Evolutionary conservation across 2,113 vertebrate genomes (phyloP).

Genomic region (Chiloscyllium plagiosum): DNA sequence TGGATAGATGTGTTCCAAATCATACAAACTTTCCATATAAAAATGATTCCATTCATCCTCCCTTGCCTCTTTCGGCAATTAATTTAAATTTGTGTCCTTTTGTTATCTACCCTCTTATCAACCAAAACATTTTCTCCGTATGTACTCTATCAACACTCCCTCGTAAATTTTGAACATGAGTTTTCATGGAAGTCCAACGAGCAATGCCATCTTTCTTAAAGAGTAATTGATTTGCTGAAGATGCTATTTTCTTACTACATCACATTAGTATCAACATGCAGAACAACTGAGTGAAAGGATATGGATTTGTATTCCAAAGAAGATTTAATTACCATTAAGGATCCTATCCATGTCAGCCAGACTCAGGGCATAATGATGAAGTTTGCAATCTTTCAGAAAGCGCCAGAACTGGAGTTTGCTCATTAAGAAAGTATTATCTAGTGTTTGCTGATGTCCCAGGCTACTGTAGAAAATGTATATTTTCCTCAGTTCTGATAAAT

Average conservation of each 20-base stretch:
- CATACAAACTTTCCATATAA: not conserved
- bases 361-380: constrained; percentile 62
- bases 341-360: constrained; percentile 67
- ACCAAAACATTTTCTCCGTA: not conserved
- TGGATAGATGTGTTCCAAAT: not conserved
- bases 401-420: constrained; percentile 78
- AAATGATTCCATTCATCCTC: not conserved
- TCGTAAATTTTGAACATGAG: not conserved
- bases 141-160: not conserved
- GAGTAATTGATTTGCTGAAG: not conserved
- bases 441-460: constrained; percentile 57
- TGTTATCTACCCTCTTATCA: not conserved
- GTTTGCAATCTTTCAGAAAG: constrained; percentile 77
- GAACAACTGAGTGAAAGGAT: not conserved
- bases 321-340: constrained; percentile 52
- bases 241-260: not conserved
- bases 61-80: not conserved
- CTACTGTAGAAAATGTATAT: constrained; percentile 77
- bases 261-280: not conserved
- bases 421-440: constrained; percentile 64
- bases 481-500: constrained; percentile 60
- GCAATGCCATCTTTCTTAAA: not conserved
- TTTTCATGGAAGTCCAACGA: not conserved
- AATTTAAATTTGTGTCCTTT: not conserved
- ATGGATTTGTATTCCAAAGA: not conserved